Base-by-base conservation (phyloP, 2,797 vertebrate species). In the Manis pentadactyla region DNA sequence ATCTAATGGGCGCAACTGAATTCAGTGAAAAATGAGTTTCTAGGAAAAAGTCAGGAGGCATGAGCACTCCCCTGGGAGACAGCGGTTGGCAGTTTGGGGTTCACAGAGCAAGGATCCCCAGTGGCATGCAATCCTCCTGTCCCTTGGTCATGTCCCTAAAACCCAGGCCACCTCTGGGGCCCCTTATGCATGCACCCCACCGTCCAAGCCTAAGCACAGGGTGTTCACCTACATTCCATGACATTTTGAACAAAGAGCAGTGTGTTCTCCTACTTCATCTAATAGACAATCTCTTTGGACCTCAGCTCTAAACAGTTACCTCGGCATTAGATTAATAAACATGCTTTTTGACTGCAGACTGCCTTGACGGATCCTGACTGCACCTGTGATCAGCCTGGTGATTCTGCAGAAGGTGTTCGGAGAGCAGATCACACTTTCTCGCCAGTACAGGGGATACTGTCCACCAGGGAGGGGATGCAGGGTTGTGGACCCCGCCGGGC, bases 391-490 rank as follows among this genome's bases (percentile, higher is more conserved):
- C 0, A n/a, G 25, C 23, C 61, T 11, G 2, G 12, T 21, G 34
- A 21, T n/a, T 73, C 15, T 18, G 51, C 23, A 55, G 69, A 27
- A 68, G 21, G 13, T 9, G 6, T 5, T 11, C n/a, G 91, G 5
- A 17, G 27, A 7, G 21, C 1, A 0, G 19, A 0, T 29, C 21
- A 31, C 0, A 2, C 42, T 10, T 29, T 15, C n/a, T 46, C 15
- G 1, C 9, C 34, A 3, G 13, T 17, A 29, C 27, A 46, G 1
- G 14, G 19, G 46, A 5, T 4, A 0, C 8, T 19, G 42, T 6
- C 74, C 15, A 5, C 46, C 15, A 51, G 2, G 9, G 2, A 25
- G 59, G 27, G 15, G 11, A 4, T 15, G 7, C 12, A 8, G 1
- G 2, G 7, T 18, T 25, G 7, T 25, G 7, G 13, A 13, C 37